Percentiles rank a stretch among this genome's conserved stretches.
Conservation (phyloP, 2,797 vertebrate species). For the Micropoecilia bifurca region DNA sequence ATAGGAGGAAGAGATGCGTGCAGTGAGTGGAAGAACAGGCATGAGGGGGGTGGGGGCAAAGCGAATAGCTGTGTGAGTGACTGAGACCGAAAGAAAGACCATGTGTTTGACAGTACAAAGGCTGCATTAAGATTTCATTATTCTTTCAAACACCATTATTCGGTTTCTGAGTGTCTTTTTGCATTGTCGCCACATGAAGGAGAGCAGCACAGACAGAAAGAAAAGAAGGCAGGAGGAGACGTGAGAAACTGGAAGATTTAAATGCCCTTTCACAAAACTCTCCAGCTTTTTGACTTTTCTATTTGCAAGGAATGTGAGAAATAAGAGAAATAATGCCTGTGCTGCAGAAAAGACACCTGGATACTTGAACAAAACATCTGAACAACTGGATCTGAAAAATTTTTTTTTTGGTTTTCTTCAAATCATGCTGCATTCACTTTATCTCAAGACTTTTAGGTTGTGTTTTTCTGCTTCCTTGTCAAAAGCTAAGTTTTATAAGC, state of each 20-base stretch:
- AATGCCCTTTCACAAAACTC: slow-evolving; percentile 15
- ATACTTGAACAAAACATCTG: not conserved
- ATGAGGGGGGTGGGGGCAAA: slow-evolving; percentile 20
- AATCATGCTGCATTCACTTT: not conserved
- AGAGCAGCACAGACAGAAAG: slow-evolving; percentile 24
- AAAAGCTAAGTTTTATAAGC: not conserved
- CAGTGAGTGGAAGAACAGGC: slow-evolving; percentile 35
- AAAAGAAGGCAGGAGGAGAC: slow-evolving; percentile 36
- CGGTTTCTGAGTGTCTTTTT: slow-evolving; percentile 52
- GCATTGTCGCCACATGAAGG: slow-evolving; percentile 53
- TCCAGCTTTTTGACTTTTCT: slow-evolving; percentile 4
- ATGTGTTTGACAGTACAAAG: slow-evolving; percentile 52
- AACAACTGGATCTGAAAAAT: not conserved
- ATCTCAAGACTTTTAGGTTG: not conserved
- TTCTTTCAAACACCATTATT: slow-evolving; percentile 56
- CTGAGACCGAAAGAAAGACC: slow-evolving; percentile 9
- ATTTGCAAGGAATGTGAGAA: not conserved
- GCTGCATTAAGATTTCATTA: slow-evolving; percentile 60
- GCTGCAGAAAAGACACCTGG: not conserved
- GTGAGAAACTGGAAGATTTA: slow-evolving; percentile 22
- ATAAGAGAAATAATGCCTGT: not conserved
- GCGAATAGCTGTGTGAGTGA: slow-evolving; percentile 21
- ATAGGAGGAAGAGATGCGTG: slow-evolving; percentile 27
- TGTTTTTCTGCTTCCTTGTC: not conserved
- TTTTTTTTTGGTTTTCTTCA: not conserved